These are phyloP conservation scores for Acanthochromis polyacanthus DNA, from an alignment of 2,113 vertebrate species.

Conservation along the genomic window DNA sequence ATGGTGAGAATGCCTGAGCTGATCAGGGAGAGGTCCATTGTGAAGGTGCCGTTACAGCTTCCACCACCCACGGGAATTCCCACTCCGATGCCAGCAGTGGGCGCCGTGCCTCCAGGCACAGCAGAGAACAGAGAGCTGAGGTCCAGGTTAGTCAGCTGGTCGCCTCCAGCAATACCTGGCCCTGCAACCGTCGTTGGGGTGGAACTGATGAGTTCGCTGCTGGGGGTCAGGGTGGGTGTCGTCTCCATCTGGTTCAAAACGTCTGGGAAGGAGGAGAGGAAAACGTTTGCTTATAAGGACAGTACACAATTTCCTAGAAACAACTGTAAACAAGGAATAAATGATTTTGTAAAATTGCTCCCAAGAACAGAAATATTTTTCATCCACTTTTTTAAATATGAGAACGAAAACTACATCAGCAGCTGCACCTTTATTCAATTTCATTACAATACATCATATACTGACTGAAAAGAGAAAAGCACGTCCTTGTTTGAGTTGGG, in stretches of 20 bases:
- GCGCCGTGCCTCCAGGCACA: slow-evolving; percentile 77
- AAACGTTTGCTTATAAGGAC: neutral
- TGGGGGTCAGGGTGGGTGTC: slow-evolving; percentile 89
- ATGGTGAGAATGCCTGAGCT: slow-evolving; percentile 93
- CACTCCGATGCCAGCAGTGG: slow-evolving; percentile 58
- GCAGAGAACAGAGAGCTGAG: slow-evolving; percentile 93
- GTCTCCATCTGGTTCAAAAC: slow-evolving; percentile 91
- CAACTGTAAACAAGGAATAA: no score
- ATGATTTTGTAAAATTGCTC: no score
- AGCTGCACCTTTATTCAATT: no score
- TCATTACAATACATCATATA: no score
- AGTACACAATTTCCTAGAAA: neutral
- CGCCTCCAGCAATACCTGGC: slow-evolving; percentile 82
- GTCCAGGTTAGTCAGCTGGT: slow-evolving; percentile 91
- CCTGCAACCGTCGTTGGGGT: slow-evolving; percentile 86
- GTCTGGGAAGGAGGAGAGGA: slow-evolving; percentile 82
- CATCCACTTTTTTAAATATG: no score
- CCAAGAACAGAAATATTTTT: no score
- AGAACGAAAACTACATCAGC: no score
- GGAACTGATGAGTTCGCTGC: slow-evolving; percentile 90
- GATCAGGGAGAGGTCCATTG: slow-evolving; percentile 89
- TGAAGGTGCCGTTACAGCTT: slow-evolving; percentile 76
- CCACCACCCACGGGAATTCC: slow-evolving; percentile 70
- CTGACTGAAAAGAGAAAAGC: no score
- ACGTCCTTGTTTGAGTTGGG: no score